phyloP scores from a whole-genome alignment of 2,113 vertebrate genomes.

The Candoia aspera region DNA sequence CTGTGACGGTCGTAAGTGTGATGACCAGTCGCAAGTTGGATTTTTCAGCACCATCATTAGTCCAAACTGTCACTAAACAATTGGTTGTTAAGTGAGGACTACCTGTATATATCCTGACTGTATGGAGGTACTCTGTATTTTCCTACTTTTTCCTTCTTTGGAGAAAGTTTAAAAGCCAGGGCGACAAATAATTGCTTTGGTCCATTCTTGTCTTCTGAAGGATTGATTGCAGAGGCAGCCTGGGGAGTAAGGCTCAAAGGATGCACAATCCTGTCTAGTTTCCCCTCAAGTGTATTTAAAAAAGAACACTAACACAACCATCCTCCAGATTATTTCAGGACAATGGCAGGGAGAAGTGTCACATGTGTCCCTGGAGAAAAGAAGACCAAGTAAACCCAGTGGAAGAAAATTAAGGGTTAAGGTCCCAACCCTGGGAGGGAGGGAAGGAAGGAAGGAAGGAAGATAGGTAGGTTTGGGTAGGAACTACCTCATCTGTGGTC shows the following conservation, averaged over 20 bases:
- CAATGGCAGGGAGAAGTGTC: not conserved
- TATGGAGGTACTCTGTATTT: too few species aligned
- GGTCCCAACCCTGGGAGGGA: too few species aligned
- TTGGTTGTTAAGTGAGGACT: too few species aligned
- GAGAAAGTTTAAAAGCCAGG: not conserved
- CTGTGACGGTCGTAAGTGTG: too few species aligned
- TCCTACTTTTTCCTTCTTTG: too few species aligned
- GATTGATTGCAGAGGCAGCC: not conserved
- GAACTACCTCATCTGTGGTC: too few species aligned
- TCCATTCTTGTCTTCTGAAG: not conserved
- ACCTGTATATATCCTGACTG: too few species aligned
- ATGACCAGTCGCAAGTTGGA: too few species aligned
- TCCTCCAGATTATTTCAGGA: not conserved
- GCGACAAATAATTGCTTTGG: slow-evolving; percentile 7
- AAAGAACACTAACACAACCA: not conserved
- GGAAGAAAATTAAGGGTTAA: not conserved
- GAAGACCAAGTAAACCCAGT: not conserved
- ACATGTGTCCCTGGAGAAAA: not conserved
- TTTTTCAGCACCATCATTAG: too few species aligned
- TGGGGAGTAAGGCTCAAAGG: not conserved
- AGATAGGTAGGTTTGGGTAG: too few species aligned
- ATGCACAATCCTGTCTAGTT: not conserved
- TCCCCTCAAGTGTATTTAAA: not conserved
- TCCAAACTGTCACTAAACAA: too few species aligned
- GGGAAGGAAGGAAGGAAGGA: too few species aligned